Base-by-base conservation (phyloP, 2,888 invertebrate species). In the Itoplectis maculator region DNA sequence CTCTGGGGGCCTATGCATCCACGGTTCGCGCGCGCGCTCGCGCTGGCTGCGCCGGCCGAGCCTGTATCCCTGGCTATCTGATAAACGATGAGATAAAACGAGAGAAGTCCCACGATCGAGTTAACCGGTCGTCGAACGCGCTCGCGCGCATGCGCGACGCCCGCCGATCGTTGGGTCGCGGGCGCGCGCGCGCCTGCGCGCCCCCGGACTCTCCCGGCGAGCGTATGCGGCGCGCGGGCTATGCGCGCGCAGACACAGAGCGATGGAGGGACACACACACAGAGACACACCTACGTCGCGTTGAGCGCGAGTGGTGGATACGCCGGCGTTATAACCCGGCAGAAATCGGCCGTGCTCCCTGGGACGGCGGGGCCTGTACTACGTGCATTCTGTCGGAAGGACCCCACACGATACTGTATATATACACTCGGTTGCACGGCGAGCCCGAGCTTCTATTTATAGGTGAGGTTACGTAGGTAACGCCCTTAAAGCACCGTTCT, bases 381-480 rank as follows among this genome's bases (percentile, higher is more conserved):
- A 80, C 65, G 65, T 65, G 56, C 35, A 76, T 76, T 80, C 65
- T 40, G 80, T 76, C 54, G 70, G 56, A 65, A 54, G 56, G 75
- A 80, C 65, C 75, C 70, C 65, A 75, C 75, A 70, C 70, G 80
- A 65, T 69, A 75, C 75, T 70, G 20, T 81, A n/a, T n/a, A n/a
- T n/a, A n/a, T n/a, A 81, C 81, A 81, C 42, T 81, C 56, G 37
- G 56, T 66, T 54, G 75, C 77, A 75, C 76, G 74, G 69, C 79
- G 45, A 76, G 66, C 78, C 74, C 56, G 68, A 75, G 81, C 72
- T 81, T 85, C 85, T 85, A 85, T 85, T 85, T 83, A 85, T 85
- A 85, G 83, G 74, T 79, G 83, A 85, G 83, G 85, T 83, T 85
- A 82, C 79, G 80, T 81, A 74, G 82, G 82, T 84, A 82, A 84